These are phyloP conservation scores for Scaptomyza hsui DNA, from an alignment of 1,140 invertebrate species.

Conservation along the genomic window DNA sequence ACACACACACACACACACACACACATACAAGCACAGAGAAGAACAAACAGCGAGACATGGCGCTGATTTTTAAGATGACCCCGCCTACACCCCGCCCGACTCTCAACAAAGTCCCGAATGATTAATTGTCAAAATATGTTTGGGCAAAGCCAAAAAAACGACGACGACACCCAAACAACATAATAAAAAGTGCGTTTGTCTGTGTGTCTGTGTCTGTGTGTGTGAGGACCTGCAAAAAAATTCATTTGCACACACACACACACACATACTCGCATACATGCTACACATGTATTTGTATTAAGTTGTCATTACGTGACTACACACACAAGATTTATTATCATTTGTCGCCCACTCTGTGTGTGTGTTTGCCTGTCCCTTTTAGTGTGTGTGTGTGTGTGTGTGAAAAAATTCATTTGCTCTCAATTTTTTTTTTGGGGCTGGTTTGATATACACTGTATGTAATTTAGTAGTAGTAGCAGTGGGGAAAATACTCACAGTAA, in stretches of 20 bases:
- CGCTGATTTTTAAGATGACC: conserved; percentile 50
- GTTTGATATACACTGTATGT: conserved; percentile 10
- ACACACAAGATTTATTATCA: conserved; percentile 83
- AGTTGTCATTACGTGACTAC: conserved; percentile 84
- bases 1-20: conserved; percentile 11
- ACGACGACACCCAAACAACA: conserved; percentile 54
- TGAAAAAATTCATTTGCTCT: conserved; percentile 61
- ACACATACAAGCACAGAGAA: conserved; percentile 1
- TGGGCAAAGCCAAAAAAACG: conserved; percentile 49
- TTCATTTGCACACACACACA: conserved; percentile 29
- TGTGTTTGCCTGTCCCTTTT: conserved; percentile 10
- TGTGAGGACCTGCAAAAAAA: conserved; percentile 44
- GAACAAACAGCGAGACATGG: conserved; percentile 49
- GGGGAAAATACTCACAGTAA: conserved; percentile 78
- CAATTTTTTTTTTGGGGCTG: conserved; percentile 23
- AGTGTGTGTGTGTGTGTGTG: conserved; percentile 13
- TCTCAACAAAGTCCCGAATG: conserved; percentile 54
- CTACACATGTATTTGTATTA: conserved; percentile 83
- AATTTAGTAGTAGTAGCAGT: background rate
- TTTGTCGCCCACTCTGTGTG: conserved; percentile 40
- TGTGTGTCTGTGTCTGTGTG: conserved; percentile 19
- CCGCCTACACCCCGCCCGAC: background rate
- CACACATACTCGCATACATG: conserved; percentile 1
- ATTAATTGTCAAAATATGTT: conserved; percentile 83
- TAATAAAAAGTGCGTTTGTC: conserved; percentile 72